Evolutionary conservation across 1,140 invertebrate species (phyloP).

Genomic region (Pseudomyrmex flavicornis): DNA sequence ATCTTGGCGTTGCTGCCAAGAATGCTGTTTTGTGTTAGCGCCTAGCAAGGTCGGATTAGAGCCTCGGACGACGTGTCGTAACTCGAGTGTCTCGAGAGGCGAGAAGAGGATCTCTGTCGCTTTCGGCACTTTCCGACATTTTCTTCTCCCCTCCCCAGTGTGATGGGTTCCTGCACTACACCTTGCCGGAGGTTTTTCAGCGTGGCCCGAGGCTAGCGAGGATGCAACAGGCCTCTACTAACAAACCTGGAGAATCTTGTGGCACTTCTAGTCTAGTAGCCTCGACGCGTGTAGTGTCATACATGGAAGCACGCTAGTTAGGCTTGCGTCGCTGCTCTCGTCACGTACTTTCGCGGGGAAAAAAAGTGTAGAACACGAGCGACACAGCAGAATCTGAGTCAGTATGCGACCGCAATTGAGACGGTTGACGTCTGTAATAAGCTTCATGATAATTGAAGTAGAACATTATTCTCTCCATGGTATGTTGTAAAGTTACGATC

Average conservation of each 20-base stretch:
- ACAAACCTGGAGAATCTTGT: conserved; percentile 81
- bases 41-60: conserved; percentile 43
- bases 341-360: conserved; percentile 36
- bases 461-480: neutral
- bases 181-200: conserved; percentile 73
- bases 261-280: conserved; percentile 82
- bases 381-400: conserved; percentile 7
- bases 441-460: neutral
- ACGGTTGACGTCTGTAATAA: neutral
- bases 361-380: neutral
- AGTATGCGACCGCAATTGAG: neutral
- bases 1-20: neutral
- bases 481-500: neutral
- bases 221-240: conserved; percentile 84
- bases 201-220: conserved; percentile 78
- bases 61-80: conserved; percentile 51
- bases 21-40: conserved; percentile 14
- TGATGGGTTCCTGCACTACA: conserved; percentile 30
- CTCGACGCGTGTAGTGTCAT: conserved; percentile 83
- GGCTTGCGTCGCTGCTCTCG: conserved; percentile 66
- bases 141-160: conserved; percentile 51
- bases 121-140: conserved; percentile 66
- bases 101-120: conserved; percentile 57
- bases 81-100: conserved; percentile 57
- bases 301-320: conserved; percentile 83